Base-by-base conservation (phyloP, 2,797 vertebrate genomes). In the Myripristis murdjan region DNA sequence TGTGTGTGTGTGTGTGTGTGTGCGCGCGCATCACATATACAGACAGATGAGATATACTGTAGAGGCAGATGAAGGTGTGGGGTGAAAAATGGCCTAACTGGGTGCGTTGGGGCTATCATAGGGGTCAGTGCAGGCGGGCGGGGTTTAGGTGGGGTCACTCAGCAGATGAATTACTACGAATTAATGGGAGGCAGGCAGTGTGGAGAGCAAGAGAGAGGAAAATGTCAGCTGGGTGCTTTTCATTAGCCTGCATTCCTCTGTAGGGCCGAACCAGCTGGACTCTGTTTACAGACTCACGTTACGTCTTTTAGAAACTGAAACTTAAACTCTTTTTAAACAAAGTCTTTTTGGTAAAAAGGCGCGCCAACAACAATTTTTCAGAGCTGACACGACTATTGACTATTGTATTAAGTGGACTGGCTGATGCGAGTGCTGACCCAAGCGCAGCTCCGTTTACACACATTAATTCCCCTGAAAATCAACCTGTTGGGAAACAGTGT, bases 1-100 rank as follows among this genome's bases (percentile, higher is more conserved):
- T 23, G 48, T 26, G 14, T 37, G 33, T 16, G 49, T 28, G 48
- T 8, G 4, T 35, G 39, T 28, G 47, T 18, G 52, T 52, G 66
- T 55, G 70, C 49, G 51, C 26, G 24, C 14, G 15, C 15, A 64
- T 1, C 24, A 35, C 64, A 52, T 48, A 57, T 54, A 1, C 64
- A 84, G 77, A 87, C 81, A 61, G 81, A 87, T 63, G 73, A 81
- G 74, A n/a, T n/a, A n/a, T n/a, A n/a, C n/a, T n/a, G n/a, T n/a
- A 46, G 33, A 0, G 6, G 66, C 35, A 31, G 65, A 53, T 24
- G 71, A 74, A 67, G 72, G 33, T 70, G 2, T 1, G 0, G 18
- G 33, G 56, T 70, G 76, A 82, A 72, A 70, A 62, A 77, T 70
- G 60, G 62, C 6, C 20, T 20, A 28, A 33, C 46, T 7, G 44